phyloP scores from a whole-genome alignment of 1,140 invertebrate species.

The Radopholus similis region DNA sequence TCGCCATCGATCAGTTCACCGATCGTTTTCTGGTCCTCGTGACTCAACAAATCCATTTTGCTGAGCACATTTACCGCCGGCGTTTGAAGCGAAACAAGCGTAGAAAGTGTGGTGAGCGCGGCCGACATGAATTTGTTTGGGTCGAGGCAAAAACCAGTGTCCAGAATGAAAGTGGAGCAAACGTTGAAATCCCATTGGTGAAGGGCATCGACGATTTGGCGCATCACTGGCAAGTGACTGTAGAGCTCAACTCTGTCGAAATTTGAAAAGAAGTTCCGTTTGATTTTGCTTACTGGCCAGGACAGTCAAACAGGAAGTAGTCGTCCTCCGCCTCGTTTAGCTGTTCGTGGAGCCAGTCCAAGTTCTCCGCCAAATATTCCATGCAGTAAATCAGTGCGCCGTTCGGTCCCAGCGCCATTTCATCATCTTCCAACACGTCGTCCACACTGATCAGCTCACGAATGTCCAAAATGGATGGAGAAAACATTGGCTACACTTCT shows the following conservation, averaged over 20 bases:
- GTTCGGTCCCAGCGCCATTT: slow-evolving; percentile 91
- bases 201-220: slow-evolving; percentile 70
- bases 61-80: slow-evolving; percentile 81
- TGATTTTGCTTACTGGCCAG: slow-evolving; percentile 64
- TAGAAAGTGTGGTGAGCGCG: slow-evolving; percentile 84
- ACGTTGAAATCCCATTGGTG: slow-evolving; percentile 81
- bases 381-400: slow-evolving; percentile 93
- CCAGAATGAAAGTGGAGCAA: slow-evolving; percentile 85
- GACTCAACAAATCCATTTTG: slow-evolving; percentile 89
- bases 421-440: slow-evolving; percentile 93
- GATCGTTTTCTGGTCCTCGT: slow-evolving; percentile 62
- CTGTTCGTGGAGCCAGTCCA: slow-evolving; percentile 82
- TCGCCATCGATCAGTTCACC: slow-evolving; percentile 24
- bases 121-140: slow-evolving; percentile 89
- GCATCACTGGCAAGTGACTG: slow-evolving; percentile 86
- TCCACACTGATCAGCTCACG: slow-evolving; percentile 87
- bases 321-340: slow-evolving; percentile 72
- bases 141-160: slow-evolving; percentile 95
- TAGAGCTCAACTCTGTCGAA: slow-evolving; percentile 91
- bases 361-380: slow-evolving; percentile 86
- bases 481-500: neutral
- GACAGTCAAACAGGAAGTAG: slow-evolving; percentile 97
- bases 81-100: slow-evolving; percentile 91
- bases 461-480: slow-evolving; percentile 69
- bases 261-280: neutral